Percentiles rank a stretch among this genome's conserved stretches.
phyloP scores from a whole-genome alignment of 2,888 invertebrate genomes.

The Gandaritis pyraliata region DNA sequence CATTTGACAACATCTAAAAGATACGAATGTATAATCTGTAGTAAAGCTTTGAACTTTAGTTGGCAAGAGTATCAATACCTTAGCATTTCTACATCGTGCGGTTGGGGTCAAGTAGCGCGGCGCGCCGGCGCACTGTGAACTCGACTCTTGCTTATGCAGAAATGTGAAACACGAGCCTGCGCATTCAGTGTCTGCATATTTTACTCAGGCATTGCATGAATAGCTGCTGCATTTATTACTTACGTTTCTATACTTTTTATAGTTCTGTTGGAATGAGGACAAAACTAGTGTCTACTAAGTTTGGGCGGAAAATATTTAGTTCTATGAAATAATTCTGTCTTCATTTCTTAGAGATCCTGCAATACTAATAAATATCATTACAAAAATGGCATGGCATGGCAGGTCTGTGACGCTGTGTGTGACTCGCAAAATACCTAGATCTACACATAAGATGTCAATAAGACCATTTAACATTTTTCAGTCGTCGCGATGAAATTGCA shows the following conservation, averaged over 20 bases:
- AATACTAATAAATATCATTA: too few relatives aligned
- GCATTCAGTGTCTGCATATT: conserved; percentile 36
- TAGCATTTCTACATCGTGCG: conserved; percentile 39
- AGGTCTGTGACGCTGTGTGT: too few relatives aligned
- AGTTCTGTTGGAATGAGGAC: conserved; percentile 11
- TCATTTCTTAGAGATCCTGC: too few relatives aligned
- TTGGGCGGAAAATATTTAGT: background rate
- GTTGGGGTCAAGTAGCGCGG: conserved; percentile 42
- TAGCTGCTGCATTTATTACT: conserved; percentile 13
- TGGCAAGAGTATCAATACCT: conserved; percentile 27
- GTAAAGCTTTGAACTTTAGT: conserved; percentile 34
- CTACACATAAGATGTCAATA: too few relatives aligned
- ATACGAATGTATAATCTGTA: background rate
- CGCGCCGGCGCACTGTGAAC: conserved; percentile 42
- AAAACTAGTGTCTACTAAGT: background rate
- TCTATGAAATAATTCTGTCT: too few relatives aligned
- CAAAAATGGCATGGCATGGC: too few relatives aligned
- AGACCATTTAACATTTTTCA: too few relatives aligned
- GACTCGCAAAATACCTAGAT: too few relatives aligned
- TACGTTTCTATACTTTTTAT: conserved; percentile 15
- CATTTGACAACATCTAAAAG: background rate
- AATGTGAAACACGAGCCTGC: conserved; percentile 40
- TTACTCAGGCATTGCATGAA: conserved; percentile 22
- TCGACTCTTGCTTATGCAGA: conserved; percentile 38
- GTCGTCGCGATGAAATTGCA: background rate